These are phyloP conservation scores for Enteromius paludinosus DNA, from an alignment of 2,797 vertebrate species.

Conservation along the genomic window DNA sequence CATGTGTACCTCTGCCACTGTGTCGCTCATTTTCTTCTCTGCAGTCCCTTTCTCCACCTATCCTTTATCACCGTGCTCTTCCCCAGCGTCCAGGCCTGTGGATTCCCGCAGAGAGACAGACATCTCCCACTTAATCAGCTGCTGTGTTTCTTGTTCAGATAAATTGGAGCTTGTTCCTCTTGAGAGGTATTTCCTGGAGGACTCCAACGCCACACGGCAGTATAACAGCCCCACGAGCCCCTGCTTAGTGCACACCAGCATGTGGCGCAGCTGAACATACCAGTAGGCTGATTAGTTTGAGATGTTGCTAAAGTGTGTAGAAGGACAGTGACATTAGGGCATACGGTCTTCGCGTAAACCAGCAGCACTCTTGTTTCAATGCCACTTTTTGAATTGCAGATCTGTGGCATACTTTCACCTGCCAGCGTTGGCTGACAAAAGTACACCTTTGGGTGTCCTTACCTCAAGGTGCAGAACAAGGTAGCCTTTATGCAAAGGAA, in stretches of 20 bases:
- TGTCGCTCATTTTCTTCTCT: slow-evolving; percentile 38
- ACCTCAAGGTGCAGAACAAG: slow-evolving; percentile 32
- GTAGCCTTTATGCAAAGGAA: slow-evolving; percentile 38
- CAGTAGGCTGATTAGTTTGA: slow-evolving; percentile 80
- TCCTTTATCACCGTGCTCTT: slow-evolving; percentile 49
- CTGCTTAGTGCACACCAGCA: slow-evolving; percentile 76
- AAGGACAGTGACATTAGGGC: slow-evolving; percentile 54
- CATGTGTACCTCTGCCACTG: slow-evolving; percentile 70
- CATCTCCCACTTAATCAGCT: slow-evolving; percentile 82
- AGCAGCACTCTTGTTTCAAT: neutral
- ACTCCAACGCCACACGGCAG: slow-evolving; percentile 58
- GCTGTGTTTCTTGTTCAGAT: slow-evolving; percentile 84
- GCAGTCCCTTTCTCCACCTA: slow-evolving; percentile 35
- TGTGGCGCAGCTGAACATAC: slow-evolving; percentile 70
- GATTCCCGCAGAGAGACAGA: slow-evolving; percentile 66
- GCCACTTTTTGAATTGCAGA: slow-evolving; percentile 26
- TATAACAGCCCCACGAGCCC: slow-evolving; percentile 58
- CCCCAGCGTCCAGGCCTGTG: slow-evolving; percentile 61
- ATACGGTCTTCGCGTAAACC: slow-evolving; percentile 29
- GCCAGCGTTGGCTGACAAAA: slow-evolving; percentile 14
- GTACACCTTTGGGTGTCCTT: slow-evolving; percentile 36
- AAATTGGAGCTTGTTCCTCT: slow-evolving; percentile 78
- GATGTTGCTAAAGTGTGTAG: slow-evolving; percentile 67
- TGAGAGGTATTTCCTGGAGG: slow-evolving; percentile 77
- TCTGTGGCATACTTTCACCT: slow-evolving; percentile 16